Evolutionary conservation across 2,888 invertebrate species (phyloP), one percentile per base, ranked within the genome.

Genomic region (Pachydiplax longipennis): DNA sequence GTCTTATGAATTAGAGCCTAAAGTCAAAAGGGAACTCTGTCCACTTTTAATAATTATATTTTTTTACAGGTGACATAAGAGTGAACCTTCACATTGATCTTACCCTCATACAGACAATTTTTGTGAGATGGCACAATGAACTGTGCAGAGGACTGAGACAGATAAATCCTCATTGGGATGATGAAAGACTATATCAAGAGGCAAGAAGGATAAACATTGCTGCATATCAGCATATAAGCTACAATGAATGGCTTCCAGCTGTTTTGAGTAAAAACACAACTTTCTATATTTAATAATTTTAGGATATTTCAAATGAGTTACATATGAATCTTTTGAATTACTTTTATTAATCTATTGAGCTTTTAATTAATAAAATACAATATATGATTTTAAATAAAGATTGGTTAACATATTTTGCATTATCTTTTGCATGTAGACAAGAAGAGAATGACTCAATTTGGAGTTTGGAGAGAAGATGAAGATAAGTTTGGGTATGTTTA

Each of bases 191-290:
- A 61, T 96, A 94, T 93, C 95, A 95, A 92, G 96, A 95, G 92
- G 93, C 95, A 3, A 93, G 95, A 92, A 94, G 93, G 92, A 95
- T 96, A 90, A 94, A 95, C 40, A 94, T 95, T 48, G 95, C 95
- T 0, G 94, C 95, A 92, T 94, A 95, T 92, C 96, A 96, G 93
- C 95, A 96, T 91, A 95, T 96, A 81, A 95, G 95, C 6, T 96
- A 95, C 92, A 94, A 95, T 92, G 95, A 96, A 92, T 96, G 95
- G 95, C 92, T 96, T 90, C 95, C 96, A 1, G 91, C 94, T 18
- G 92, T 94, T n/a, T 91, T 96, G 91, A 95, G 95, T 95, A 93
- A 93, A 91, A n/a, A 73, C 5, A 37, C 1, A 1, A 6, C 5
- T 15, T 2, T 18, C 1, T 18, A 0, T 1, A 53, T 53, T 0